A percentile compares a stretch with the other conserved stretches of the same genome.
Evolutionary conservation across 2,113 vertebrate genomes (phyloP).

Genomic region (Mirounga angustirostris): DNA sequence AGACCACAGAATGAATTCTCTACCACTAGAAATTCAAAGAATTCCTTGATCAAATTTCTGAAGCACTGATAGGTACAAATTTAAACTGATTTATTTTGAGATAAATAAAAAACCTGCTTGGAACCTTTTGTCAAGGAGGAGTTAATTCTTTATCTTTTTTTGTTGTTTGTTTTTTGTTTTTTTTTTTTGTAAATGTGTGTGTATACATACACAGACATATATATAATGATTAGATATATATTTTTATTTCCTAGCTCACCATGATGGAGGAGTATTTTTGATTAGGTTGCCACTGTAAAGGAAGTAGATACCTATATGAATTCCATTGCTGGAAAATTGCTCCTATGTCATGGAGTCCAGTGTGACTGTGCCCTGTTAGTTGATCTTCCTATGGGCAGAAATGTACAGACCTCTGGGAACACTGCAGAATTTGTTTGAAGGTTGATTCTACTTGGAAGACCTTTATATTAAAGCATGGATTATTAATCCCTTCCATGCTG

Average conservation of each 20-base stretch:
- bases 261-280: not conserved
- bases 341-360: not conserved
- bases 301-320: not conserved
- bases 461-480: conserved; percentile 68
- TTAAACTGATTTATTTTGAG: conserved; percentile 20
- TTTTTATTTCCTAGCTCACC: conserved; percentile 33
- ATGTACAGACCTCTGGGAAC: conserved; percentile 57
- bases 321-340: not conserved
- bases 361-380: not conserved
- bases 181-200: not conserved
- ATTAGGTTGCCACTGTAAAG: not conserved
- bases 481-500: conserved; percentile 74
- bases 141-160: conserved; percentile 1
- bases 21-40: not conserved
- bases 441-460: conserved; percentile 59
- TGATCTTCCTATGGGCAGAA: conserved; percentile 14
- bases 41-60: conserved; percentile 16
- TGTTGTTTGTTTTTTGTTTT: not conserved
- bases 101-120: conserved; percentile 1
- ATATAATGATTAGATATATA: not conserved
- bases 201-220: not conserved
- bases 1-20: not conserved
- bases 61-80: not conserved
- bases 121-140: not conserved
- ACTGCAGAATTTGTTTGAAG: conserved; percentile 56